Evolutionary conservation across 2,888 invertebrate species (phyloP).

Genomic region (Zaprionus obscuricornis): DNA sequence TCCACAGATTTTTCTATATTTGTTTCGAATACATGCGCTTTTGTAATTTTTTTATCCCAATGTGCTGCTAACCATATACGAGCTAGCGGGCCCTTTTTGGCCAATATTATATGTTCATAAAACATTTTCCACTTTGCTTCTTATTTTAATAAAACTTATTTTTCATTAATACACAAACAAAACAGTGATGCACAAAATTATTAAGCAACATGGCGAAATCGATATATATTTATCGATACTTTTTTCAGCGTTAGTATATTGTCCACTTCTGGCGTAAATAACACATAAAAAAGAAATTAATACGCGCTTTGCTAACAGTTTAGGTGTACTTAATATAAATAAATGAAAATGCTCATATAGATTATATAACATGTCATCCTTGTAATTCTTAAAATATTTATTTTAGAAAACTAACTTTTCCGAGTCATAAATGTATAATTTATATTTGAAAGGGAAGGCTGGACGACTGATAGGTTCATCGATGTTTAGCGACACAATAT

Average conservation of each 20-base stretch:
- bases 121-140: slow-evolving; percentile 88
- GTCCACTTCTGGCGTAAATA: no score
- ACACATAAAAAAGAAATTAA: no score
- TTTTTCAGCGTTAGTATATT: no score
- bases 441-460: no score
- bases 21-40: slow-evolving; percentile 99
- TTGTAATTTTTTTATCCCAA: slow-evolving; percentile 99
- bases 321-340: no score
- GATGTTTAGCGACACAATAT: slow-evolving; percentile 93
- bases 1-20: slow-evolving; percentile 99
- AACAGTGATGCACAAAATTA: slow-evolving; percentile 54
- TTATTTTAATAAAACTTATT: slow-evolving; percentile 29
- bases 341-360: no score
- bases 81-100: slow-evolving; percentile 99
- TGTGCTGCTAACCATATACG: slow-evolving; percentile 99
- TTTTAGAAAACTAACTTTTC: no score
- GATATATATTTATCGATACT: slow-evolving; percentile 40
- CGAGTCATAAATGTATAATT: no score
- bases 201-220: slow-evolving; percentile 56
- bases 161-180: slow-evolving; percentile 61
- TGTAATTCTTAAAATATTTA: no score
- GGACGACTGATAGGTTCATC: slow-evolving; percentile 87
- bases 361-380: no score
- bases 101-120: slow-evolving; percentile 99
- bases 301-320: no score